Conservation (phyloP, 2,797 vertebrate species). For the Pangasius mekongensis region DNA sequence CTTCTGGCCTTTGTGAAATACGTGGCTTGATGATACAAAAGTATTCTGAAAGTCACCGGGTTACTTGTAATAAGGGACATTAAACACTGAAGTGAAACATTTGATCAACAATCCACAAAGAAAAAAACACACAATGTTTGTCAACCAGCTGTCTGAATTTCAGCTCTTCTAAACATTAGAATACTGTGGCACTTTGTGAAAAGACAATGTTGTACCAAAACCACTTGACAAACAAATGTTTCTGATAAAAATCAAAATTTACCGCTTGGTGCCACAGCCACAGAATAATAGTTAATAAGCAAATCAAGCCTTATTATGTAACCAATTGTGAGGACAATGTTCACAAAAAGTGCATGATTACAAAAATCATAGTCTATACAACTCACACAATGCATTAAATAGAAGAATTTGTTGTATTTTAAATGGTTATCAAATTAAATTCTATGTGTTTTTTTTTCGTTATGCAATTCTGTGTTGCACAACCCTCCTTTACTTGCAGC, state of each 20-base stretch:
- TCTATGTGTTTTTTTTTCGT: not conserved
- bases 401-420: slow-evolving; percentile 20
- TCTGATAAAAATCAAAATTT: not conserved
- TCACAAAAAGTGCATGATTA: slow-evolving; percentile 25
- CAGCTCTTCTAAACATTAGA: too few species aligned
- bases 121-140: not conserved
- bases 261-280: not conserved
- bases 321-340: slow-evolving; percentile 23
- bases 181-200: not conserved
- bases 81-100: not conserved
- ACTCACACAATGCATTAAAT: slow-evolving; percentile 8
- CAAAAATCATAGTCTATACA: slow-evolving; percentile 21
- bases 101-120: not conserved
- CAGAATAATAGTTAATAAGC: slow-evolving; percentile 27
- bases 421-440: slow-evolving; percentile 19
- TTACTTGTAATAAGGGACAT: not conserved
- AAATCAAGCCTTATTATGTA: slow-evolving; percentile 33
- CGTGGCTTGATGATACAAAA: not conserved
- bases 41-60: not conserved
- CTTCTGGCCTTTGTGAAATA: not conserved
- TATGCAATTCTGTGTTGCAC: not conserved
- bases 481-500: slow-evolving; percentile 9
- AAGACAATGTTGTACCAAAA: not conserved
- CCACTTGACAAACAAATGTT: not conserved
- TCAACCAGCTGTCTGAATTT: not conserved